Percentiles rank a stretch among this genome's conserved stretches.
phyloP scores from a whole-genome alignment of 2,888 invertebrate genomes.

The Andrena marginata region DNA sequence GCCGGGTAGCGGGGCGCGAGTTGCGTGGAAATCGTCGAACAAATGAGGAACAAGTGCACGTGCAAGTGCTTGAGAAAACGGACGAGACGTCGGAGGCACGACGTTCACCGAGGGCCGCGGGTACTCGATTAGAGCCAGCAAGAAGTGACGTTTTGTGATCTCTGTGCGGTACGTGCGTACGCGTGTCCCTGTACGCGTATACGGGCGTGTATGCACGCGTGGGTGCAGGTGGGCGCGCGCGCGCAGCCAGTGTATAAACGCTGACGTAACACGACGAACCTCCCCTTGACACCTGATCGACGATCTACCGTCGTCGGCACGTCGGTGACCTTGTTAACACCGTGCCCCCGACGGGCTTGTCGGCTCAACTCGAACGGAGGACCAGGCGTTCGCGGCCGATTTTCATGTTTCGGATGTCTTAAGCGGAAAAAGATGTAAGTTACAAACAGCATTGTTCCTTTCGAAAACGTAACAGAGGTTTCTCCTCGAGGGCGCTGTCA shows the following conservation, averaged over 20 bases:
- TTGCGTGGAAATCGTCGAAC: constrained; percentile 40
- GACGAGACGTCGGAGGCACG: constrained; percentile 66
- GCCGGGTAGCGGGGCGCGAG: neutral
- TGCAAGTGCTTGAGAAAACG: constrained; percentile 74
- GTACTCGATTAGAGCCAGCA: constrained; percentile 33
- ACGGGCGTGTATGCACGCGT: constrained; percentile 3
- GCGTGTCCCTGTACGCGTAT: neutral
- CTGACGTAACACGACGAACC: constrained; percentile 55
- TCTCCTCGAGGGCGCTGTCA: neutral
- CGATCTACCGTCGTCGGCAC: constrained; percentile 44
- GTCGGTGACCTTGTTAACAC: constrained; percentile 57
- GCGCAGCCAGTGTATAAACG: constrained; percentile 50
- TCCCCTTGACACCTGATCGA: constrained; percentile 51
- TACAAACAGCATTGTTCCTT: neutral
- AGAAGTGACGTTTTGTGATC: constrained; percentile 30
- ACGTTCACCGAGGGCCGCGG: constrained; percentile 12
- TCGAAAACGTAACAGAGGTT: neutral
- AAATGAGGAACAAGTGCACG: constrained; percentile 71
- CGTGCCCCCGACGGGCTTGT: constrained; percentile 32
- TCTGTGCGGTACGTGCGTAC: neutral
- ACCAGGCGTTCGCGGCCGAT: constrained; percentile 48
- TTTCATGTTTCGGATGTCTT: constrained; percentile 77
- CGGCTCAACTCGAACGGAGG: constrained; percentile 41
- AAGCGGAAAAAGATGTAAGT: constrained; percentile 80
- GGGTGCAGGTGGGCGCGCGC: constrained; percentile 36